These are phyloP conservation scores for Ricordea florida DNA, from an alignment of 92 coral and sea anemone genomes.

Conservation along the genomic window DNA sequence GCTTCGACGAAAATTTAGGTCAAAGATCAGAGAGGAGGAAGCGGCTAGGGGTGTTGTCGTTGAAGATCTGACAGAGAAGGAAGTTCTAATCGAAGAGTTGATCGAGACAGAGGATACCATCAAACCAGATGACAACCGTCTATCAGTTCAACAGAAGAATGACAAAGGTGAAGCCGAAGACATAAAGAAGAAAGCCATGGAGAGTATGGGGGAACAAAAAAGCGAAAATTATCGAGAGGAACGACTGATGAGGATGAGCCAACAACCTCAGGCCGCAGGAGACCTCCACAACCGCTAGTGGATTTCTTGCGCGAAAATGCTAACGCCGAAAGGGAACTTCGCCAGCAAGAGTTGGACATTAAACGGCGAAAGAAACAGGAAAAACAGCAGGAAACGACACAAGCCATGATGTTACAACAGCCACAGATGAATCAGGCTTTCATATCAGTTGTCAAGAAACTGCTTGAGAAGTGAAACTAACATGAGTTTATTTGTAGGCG, in stretches of 20 bases:
- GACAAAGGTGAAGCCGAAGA: neutral
- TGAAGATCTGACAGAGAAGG: neutral
- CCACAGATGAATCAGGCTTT: conserved; percentile 11
- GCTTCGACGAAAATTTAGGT: neutral
- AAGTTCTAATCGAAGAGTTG: neutral
- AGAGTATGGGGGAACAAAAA: conserved; percentile 5
- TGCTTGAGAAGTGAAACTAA: conserved; percentile 10
- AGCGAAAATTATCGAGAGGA: conserved; percentile 13
- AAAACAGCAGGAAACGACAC: conserved; percentile 14
- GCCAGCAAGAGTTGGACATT: conserved; percentile 29
- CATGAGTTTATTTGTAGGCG: conserved; percentile 15
- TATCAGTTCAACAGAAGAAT: conserved; percentile 13
- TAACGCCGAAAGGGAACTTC: conserved; percentile 18
- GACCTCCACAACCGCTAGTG: conserved; percentile 5
- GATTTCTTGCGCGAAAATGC: conserved; percentile 19
- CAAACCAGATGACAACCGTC: conserved; percentile 22
- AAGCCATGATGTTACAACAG: conserved; percentile 19
- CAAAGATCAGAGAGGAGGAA: neutral
- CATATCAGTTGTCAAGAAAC: conserved; percentile 26
- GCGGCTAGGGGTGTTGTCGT: neutral
- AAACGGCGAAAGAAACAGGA: conserved; percentile 8
- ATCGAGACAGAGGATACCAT: conserved; percentile 26
- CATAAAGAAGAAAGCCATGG: neutral
- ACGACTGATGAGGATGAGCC: conserved; percentile 3
- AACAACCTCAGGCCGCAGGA: conserved; percentile 21